Base-by-base conservation (phyloP, 2,888 invertebrate species). In the Melieria omissa region DNA sequence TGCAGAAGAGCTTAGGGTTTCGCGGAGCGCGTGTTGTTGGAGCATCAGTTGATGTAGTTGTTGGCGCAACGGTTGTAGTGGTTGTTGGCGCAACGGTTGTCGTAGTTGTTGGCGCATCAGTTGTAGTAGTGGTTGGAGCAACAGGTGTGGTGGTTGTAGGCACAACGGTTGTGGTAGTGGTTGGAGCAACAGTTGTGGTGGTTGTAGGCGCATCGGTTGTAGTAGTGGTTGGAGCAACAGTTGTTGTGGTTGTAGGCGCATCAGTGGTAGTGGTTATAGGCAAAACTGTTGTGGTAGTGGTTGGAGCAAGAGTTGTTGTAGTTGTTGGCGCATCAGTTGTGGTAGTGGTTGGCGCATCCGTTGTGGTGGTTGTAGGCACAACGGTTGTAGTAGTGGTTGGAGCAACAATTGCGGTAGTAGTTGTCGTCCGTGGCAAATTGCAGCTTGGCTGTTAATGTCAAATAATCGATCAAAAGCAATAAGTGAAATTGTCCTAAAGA, bases 361-460 rank as follows among this genome's bases (percentile, higher is more conserved):
- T 45, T 46, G 60, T 42, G n/a, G 45, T 42, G 42, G 44, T 46
- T 45, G 65, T n/a, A 0, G 2, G 5, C 10, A 3, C 16, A 4
- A 4, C 57, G 4, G 8, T 57, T 41, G 42, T 61, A 10, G 41
- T 61, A n/a, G 42, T 61, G 29, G 47, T 29, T 41, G 52, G 29
- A 0, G 5, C 49, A 49, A 3, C 45, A 42, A 44, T 9, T 66
- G 57, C 5, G 5, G 45, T 55, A 44, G 12, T 60, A n/a, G 44
- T 46, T 58, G 60, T 16, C 0, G 42, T 12, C 1, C 29, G 29
- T 5, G 57, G n/a, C 57, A n/a, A 2, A 4, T 49, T n/a, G 47
- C 70, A 70, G 64, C 70, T 70, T 64, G 70, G 70, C 70, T 70
- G 10, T 10, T 41, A 10, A 10, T 10, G 57, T 12, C 0, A 62